A percentile compares a stretch with the other conserved stretches of the same genome.
Conservation (phyloP, 2,113 vertebrate species). For the Thermophis baileyi region DNA sequence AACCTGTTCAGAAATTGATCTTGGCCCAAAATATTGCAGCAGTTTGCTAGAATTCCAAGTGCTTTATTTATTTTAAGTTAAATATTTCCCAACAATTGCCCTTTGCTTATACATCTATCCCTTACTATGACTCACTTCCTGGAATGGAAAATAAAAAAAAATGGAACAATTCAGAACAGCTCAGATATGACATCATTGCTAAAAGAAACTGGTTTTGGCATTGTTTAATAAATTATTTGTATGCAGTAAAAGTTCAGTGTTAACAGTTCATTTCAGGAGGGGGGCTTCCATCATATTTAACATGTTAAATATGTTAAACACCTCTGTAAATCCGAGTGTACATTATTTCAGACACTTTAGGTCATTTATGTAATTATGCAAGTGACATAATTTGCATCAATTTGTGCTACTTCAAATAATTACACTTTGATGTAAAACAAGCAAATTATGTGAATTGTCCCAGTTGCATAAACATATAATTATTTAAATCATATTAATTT, state of each 20-base stretch:
- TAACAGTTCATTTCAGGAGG: not conserved
- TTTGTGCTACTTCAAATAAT: not conserved
- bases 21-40: not conserved
- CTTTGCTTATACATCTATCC: not conserved
- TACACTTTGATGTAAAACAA: not conserved
- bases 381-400: not conserved
- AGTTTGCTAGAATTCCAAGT: not conserved
- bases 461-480: not conserved
- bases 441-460: not conserved
- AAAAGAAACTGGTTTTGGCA: slow-evolving; percentile 1
- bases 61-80: not conserved
- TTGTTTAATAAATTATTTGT: not conserved
- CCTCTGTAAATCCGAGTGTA: not conserved
- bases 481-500: not conserved
- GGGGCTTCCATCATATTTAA: not conserved
- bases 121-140: slow-evolving; percentile 17
- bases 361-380: not conserved
- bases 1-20: not conserved
- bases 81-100: not conserved
- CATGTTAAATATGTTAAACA: not conserved
- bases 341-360: not conserved
- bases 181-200: slow-evolving; percentile 9
- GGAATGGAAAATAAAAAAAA: not conserved
- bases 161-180: slow-evolving; percentile 24
- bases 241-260: not conserved